Percentiles rank a stretch among this genome's conserved stretches.
Conservation (phyloP, 2,888 invertebrate species). For the Ethmia dodecea region DNA sequence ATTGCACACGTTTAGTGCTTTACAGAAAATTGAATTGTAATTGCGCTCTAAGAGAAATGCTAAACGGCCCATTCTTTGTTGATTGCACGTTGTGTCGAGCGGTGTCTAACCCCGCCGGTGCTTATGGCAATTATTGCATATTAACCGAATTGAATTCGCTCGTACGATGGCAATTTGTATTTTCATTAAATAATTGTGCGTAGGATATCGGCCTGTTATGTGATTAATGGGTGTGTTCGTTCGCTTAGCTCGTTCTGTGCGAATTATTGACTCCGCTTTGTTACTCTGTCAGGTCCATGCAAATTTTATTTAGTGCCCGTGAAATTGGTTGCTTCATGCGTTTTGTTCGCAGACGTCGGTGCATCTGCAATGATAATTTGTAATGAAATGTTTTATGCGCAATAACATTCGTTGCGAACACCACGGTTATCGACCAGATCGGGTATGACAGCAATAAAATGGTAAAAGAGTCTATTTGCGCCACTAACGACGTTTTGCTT, state of each 20-base stretch:
- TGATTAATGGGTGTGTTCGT: constrained; percentile 53
- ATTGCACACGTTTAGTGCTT: constrained; percentile 43
- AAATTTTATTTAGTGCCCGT: constrained; percentile 74
- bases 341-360: constrained; percentile 37
- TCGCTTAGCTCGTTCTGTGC: constrained; percentile 56
- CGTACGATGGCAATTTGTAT: constrained; percentile 35
- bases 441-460: constrained; percentile 46
- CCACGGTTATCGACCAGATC: constrained; percentile 13
- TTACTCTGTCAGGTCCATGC: constrained; percentile 60
- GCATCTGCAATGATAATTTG: constrained; percentile 40
- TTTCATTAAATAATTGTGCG: constrained; percentile 48
- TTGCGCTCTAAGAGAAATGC: constrained; percentile 53
- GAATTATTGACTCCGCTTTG: constrained; percentile 71
- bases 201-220: constrained; percentile 34
- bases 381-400: constrained; percentile 51
- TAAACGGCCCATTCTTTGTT: constrained; percentile 54
- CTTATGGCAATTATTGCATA: constrained; percentile 57
- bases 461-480: constrained; percentile 44
- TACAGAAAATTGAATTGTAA: constrained; percentile 66
- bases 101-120: constrained; percentile 27
- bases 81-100: constrained; percentile 39
- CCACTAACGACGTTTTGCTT: constrained; percentile 58
- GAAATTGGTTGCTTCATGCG: constrained; percentile 61
- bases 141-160: constrained; percentile 57
- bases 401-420: constrained; percentile 26